Evolutionary conservation across 2,113 vertebrate species (phyloP), one percentile per base, ranked within the genome.

Genomic region (Archocentrus centrarchus): DNA sequence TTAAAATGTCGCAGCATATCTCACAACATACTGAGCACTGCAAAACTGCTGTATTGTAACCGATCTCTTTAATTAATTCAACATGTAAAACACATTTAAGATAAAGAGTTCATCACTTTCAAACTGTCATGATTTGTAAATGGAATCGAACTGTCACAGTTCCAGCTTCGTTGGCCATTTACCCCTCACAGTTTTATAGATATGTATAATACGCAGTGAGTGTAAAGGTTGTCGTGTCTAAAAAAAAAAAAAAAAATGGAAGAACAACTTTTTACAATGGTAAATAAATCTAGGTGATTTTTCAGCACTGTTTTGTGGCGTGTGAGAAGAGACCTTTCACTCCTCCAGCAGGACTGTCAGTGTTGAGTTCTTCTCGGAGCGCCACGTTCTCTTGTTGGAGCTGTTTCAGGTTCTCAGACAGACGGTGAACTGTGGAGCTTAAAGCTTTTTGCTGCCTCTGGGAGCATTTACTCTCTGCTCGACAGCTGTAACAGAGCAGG

Each of bases 321-420:
- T 68, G 76, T 57, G 76, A 17, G 57, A 66, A 76, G 15, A 75
- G 2, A 98, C 97, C 96, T 96, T 96, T 96, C 11, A 89, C 68
- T 82, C 93, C 95, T 79, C 55, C 91, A 73, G 91, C 47, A 18
- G 94, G 81, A 91, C 95, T 91, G 84, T 95, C 96, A 1, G 96
- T 95, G 92, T 83, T 58, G 50, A 98, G 91, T 77, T 98, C 97
- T 61, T 97, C 96, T 88, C 96, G 96, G 35, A 99, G 94, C 15
- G 86, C 92, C 7, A 47, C 80, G 82, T 99, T 98, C 90, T 99
- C 98, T 79, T 96, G 93, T 0, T 97, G 97, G 58, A 98, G 77
- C 30, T 97, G 96, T 85, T 96, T 97, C 78, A 97, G 80, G 5
- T 94, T 96, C 83, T 96, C 96, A 10, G 97, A 97, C 85, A 98